Evolutionary conservation across 2,113 vertebrate species (phyloP), one percentile per base, ranked within the genome.

Genomic region (Lasiurus cinereus): DNA sequence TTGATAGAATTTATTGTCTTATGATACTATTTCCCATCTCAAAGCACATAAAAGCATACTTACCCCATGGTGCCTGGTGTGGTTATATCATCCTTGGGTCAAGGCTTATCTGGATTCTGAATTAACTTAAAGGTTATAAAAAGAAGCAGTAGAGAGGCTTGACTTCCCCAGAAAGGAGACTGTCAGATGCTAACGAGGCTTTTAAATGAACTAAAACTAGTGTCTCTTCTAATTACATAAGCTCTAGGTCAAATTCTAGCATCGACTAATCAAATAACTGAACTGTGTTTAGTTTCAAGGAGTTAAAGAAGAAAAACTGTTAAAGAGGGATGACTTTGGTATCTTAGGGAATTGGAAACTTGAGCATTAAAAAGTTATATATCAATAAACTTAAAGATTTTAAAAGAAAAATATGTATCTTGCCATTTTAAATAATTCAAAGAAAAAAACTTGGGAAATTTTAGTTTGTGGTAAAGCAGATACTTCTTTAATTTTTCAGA

Each of bases 161-260:
- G 97, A 94, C 77, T 56, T 97, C 95, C 98, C 97, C 96, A 86
- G 90, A 97, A 98, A 97, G 59, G 95, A 98, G 98, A 98, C 97
- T 97, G 97, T 98, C 98, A 97, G 97, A 95, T 95, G 98, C 96
- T 98, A 98, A 98, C 98, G 96, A 95, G 97, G 95, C 96, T 97
- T 97, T 97, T 97, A 98, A 98, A 98, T 8, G 96, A 92, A 98
- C 62, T 97, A 98, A 97, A 98, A 97, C 97, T 97, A 98, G 97
- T 96, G 90, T 95, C 78, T 98, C 94, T 97, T 95, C 98, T 98
- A 97, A 98, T 99, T 98, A 99, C 97, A 96, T 98, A 98, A 98
- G 97, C 98, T 96, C 97, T 48, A 39, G 98, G 98, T 98, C 98
- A 98, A 96, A 98, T 98, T 97, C 97, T 97, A 62, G 33, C 48